Evolutionary conservation across 2,113 vertebrate species (phyloP).

Genomic region (Rhynchomys soricoides): DNA sequence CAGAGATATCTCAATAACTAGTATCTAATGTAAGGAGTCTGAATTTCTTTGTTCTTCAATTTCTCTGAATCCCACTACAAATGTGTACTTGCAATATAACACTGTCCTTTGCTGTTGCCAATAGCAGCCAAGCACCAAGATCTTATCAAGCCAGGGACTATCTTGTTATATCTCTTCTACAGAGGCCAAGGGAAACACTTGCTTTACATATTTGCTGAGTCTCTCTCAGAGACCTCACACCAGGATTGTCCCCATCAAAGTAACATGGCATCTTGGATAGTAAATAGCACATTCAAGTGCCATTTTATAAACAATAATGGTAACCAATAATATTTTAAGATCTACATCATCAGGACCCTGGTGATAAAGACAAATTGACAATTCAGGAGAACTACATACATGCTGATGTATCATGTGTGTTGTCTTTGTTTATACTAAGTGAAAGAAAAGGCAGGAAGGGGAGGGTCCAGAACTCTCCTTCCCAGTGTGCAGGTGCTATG

Average conservation of each 20-base stretch:
- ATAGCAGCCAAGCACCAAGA: not conserved
- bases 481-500: not conserved
- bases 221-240: not conserved
- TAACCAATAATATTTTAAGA: slow-evolving; percentile 20
- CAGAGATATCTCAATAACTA: not conserved
- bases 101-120: not conserved
- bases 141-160: not conserved
- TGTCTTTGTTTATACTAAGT: not conserved
- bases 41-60: not conserved
- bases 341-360: not conserved
- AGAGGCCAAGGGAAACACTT: not conserved
- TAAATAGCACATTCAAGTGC: too few relatives aligned
- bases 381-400: not conserved
- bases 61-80: not conserved
- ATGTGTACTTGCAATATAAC: not conserved
- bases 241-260: not conserved
- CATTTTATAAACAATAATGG: not conserved
- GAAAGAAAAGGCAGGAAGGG: not conserved
- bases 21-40: not conserved
- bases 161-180: not conserved
- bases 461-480: not conserved
- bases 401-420: not conserved
- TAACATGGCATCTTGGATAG: too few relatives aligned
- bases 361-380: slow-evolving; percentile 10
- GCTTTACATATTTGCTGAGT: not conserved